Base-by-base conservation (phyloP, 2,113 vertebrate species). In the Pelusios castaneus region DNA sequence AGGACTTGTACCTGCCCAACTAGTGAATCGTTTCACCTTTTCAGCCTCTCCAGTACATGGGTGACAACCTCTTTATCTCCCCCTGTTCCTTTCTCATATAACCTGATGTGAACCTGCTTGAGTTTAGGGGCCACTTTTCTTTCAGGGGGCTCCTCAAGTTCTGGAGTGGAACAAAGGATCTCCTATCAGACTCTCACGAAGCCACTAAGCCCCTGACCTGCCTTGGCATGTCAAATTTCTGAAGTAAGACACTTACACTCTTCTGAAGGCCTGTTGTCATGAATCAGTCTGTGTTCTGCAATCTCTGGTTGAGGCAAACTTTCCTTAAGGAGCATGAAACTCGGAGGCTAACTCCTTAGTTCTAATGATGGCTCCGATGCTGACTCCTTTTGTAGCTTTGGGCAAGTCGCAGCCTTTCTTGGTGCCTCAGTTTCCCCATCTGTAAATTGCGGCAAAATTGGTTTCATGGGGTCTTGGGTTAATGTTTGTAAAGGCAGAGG, bases 241-340 rank as follows among this genome's bases (percentile, higher is more conserved):
- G 88, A 60, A 80, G 58, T 73, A 10, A 31, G 51, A 3, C 0
- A 2, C 6, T 27, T 16, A 4, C 0, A 2, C 82, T 70, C 41
- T 76, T 67, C 38, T 49, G 31, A 67, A 1, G 1, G 4, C 78
- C 6, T 0, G 10, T 45, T 8, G 8, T 8, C 73, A 83, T 0
- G 5, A 4, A 63, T 24, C 6, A 19, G 38, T 29, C 54, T 77
- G 47, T 10, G 84, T 77, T 47, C 54, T 12, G 29, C 31, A 45
- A 9, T 27, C 54, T n/a, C 43, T 6, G 16, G 45, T 58, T 3
- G 1, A 16, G 2, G 3, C 27, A 3, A 67, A 22, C 0, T 2
- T 1, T 27, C 45, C 49, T 51, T 51, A 67, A 29, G 78, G 78
- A 60, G 63, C 1, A 4, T 47, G 83, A 41, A 27, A 75, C 24